phyloP scores from a whole-genome alignment of 2,113 vertebrate genomes.

The Greenwoodochromis staneri region DNA sequence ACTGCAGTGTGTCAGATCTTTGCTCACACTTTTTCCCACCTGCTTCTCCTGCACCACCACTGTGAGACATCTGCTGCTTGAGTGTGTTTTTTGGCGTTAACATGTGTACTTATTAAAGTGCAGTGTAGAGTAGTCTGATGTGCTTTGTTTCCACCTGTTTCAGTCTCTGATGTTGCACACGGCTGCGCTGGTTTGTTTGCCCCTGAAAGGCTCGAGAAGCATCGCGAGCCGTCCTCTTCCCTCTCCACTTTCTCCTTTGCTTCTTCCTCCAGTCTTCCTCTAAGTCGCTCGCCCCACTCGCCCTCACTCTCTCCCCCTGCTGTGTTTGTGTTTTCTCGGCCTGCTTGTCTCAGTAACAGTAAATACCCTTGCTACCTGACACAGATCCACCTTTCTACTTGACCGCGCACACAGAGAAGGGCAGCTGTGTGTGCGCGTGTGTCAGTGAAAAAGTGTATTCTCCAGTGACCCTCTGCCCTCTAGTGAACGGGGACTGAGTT shows the following conservation, averaged over 20 bases:
- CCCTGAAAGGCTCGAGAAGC: constrained; percentile 5
- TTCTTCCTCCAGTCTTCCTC: background rate
- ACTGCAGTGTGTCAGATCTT: background rate
- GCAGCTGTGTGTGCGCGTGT: constrained; percentile 7
- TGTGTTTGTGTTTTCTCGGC: constrained; percentile 48
- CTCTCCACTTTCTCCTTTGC: background rate
- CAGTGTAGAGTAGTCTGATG: background rate
- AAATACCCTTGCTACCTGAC: constrained; percentile 68
- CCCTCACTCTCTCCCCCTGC: background rate
- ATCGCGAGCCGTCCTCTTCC: background rate
- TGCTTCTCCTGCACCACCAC: background rate
- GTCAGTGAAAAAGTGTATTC: constrained; percentile 38
- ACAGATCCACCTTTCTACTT: constrained; percentile 70
- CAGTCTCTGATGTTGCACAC: background rate
- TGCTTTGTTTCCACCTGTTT: background rate
- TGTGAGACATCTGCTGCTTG: background rate
- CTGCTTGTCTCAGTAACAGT: constrained; percentile 64
- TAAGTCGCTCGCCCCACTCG: background rate
- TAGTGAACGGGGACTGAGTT: constrained; percentile 48
- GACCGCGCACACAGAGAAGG: constrained; percentile 58
- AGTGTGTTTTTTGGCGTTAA: background rate
- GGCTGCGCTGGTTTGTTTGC: constrained; percentile 12
- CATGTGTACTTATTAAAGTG: background rate
- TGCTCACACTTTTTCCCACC: background rate
- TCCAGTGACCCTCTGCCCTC: constrained; percentile 60